A percentile compares a stretch with the other conserved stretches of the same genome.
These are phyloP conservation scores for Melikaiella ostensackeni DNA, from an alignment of 2,888 invertebrate species.

Conservation along the genomic window DNA sequence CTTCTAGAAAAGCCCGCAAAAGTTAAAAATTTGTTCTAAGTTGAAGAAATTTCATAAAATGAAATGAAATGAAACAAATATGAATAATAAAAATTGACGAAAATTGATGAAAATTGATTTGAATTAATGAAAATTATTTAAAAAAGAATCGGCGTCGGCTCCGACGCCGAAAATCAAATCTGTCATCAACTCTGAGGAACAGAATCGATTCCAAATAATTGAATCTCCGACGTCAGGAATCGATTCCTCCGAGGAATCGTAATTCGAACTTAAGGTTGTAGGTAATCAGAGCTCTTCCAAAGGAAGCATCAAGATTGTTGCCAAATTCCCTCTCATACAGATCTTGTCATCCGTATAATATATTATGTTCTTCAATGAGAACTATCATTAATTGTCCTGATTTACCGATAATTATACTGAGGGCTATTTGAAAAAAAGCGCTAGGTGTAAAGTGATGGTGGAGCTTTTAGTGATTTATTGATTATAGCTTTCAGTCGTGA, in stretches of 20 bases:
- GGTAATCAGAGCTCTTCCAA: conserved; percentile 55
- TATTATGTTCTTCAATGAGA: neutral
- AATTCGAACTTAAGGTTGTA: conserved; percentile 20
- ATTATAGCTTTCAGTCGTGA: neutral
- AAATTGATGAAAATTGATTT: too few relatives aligned
- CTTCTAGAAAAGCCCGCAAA: too few relatives aligned
- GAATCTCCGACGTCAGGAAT: too few relatives aligned
- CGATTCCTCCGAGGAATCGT: conserved; percentile 41
- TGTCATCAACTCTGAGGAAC: too few relatives aligned
- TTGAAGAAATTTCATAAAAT: too few relatives aligned
- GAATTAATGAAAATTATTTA: too few relatives aligned
- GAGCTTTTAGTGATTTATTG: neutral
- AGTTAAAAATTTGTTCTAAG: too few relatives aligned
- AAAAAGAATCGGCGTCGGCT: too few relatives aligned
- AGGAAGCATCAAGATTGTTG: conserved; percentile 47
- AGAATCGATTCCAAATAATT: too few relatives aligned
- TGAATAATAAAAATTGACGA: too few relatives aligned
- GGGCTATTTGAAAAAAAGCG: neutral
- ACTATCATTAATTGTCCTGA: neutral
- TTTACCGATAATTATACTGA: neutral
- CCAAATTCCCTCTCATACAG: conserved; percentile 53
- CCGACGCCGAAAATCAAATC: too few relatives aligned
- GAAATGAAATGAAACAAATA: too few relatives aligned
- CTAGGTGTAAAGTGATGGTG: neutral
- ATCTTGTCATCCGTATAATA: conserved; percentile 18